These are phyloP conservation scores for Drosophila oshimai DNA, from an alignment of 1,140 invertebrate genomes.

Conservation along the genomic window DNA sequence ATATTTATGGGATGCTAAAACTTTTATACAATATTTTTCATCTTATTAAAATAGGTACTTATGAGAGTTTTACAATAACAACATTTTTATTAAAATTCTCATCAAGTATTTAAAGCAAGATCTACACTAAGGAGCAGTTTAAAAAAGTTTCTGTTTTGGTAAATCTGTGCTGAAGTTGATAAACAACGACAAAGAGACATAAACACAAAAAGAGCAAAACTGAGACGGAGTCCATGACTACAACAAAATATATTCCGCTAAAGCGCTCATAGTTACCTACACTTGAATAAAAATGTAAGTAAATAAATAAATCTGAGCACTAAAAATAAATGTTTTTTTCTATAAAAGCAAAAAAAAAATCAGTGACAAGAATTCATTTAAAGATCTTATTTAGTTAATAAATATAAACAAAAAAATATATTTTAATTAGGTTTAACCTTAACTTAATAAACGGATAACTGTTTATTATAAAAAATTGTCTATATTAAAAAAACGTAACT, in stretches of 20 bases:
- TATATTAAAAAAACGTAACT: no score
- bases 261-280: slow-evolving; percentile 2
- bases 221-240: slow-evolving; percentile 3
- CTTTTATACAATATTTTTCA: no score
- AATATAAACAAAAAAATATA: no score
- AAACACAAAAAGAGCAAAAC: slow-evolving; percentile 21
- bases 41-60: background rate
- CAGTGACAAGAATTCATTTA: no score
- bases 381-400: no score
- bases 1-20: no score
- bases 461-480: no score
- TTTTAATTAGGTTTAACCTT: no score
- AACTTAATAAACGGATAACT: no score
- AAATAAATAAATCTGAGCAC: no score
- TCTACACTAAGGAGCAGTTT: slow-evolving; percentile 1
- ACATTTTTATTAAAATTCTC: background rate
- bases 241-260: slow-evolving; percentile 6
- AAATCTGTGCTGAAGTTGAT: slow-evolving; percentile 24
- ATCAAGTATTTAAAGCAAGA: background rate
- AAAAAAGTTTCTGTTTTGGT: slow-evolving; percentile 6
- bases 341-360: no score
- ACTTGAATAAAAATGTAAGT: background rate
- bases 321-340: no score
- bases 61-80: background rate
- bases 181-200: slow-evolving; percentile 34